Evolutionary conservation across 2,113 vertebrate genomes (phyloP), one percentile per base, ranked within the genome.

Genomic region (Patagioenas fasciata): DNA sequence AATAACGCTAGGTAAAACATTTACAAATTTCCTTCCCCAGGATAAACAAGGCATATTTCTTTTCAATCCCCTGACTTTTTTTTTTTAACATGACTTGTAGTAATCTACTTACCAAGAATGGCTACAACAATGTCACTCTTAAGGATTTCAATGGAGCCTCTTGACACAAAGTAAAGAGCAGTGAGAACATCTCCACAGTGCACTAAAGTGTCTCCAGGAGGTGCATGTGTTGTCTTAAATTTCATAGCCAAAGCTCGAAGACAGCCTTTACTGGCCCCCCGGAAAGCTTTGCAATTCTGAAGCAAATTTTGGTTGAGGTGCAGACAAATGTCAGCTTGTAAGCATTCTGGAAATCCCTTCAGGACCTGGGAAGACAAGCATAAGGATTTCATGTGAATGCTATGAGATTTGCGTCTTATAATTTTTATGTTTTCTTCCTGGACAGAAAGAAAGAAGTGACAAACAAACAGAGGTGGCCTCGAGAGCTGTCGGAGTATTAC

Each of bases 241-340:
- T 99, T 99, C 98, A 99, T 99, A 95, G 99, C 99, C 97, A 99
- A 97, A 80, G 99, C 99, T 96, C 99, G 98, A 91, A 99, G 98
- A 95, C 99, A 99, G 93, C 99, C 99, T 98, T 99, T 99, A 94
- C 99, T 99, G 85, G 99, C 99, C 15, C 99, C 99, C 31, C 96
- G 96, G 97, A 99, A 99, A 23, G 99, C 99, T 97, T 99, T 99
- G 97, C 99, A 99, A 96, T 98, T 98, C 93, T 99, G 97, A 88
- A 99, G 98, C 82, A 99, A 98, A 75, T 97, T 99, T 81, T 96
- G 98, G 96, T 99, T 99, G 94, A 99, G 99, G 90, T 99, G 99
- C 69, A 99, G 99, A 94, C 99, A 99, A 95, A 99, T 99, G 94
- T 99, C 99, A 89, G 99, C 99, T 98, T 99, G 99, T 94, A 99